These are phyloP conservation scores for Odobenus rosmarus DNA, from an alignment of 2,113 vertebrate genomes.

Conservation along the genomic window DNA sequence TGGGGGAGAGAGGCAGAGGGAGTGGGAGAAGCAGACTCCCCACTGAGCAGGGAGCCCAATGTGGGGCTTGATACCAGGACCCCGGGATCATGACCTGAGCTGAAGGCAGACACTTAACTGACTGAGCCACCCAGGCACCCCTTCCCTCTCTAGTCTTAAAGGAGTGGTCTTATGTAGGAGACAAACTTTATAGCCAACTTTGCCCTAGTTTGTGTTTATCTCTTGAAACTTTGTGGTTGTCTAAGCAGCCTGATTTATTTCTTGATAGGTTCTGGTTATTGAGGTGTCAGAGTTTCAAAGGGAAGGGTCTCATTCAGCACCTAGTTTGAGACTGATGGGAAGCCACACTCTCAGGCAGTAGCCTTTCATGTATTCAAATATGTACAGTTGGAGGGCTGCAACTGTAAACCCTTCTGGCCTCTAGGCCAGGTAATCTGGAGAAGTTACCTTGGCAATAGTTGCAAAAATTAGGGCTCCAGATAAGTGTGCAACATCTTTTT, in stretches of 20 bases:
- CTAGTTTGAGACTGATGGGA: neutral
- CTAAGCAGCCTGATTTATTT: neutral
- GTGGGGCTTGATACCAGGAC: no score
- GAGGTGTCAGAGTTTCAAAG: neutral
- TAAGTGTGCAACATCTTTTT: neutral
- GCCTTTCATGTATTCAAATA: neutral
- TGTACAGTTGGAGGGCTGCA: neutral
- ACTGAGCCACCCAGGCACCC: no score
- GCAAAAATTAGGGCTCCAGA: neutral
- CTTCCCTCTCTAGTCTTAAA: neutral
- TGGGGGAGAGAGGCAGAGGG: no score
- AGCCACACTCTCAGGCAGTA: neutral
- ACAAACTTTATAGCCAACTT: neutral
- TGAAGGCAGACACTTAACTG: no score
- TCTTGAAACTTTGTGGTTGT: neutral
- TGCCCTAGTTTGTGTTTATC: neutral
- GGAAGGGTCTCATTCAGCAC: neutral
- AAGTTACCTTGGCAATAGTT: neutral
- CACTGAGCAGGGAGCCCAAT: no score
- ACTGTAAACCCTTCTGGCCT: neutral
- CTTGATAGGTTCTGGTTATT: neutral
- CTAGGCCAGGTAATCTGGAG: neutral
- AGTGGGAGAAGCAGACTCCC: no score
- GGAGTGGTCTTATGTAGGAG: neutral
- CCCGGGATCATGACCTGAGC: no score